These are phyloP conservation scores for Sus scrofa DNA, from an alignment of 2,113 vertebrate genomes.

Conservation along the genomic window T2T-Sscrofa CM000828.6:74032001-74032500, in stretches of 20 bases:
- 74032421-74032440: not conserved
- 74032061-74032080: too few relatives aligned
- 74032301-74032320: too few relatives aligned
- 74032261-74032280: rapidly evolving
- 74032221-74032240: rapidly evolving
- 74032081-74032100: not conserved
- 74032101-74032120: not conserved
- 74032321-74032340: rapidly evolving
- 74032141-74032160: not conserved
- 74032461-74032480: not conserved
- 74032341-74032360: rapidly evolving
- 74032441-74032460: not conserved
- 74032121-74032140: not conserved
- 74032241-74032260: not conserved
- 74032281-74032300: rapidly evolving
- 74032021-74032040: too few relatives aligned
- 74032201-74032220: rapidly evolving
- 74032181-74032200: too few relatives aligned
- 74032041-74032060: too few relatives aligned
- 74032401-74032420: rapidly evolving
- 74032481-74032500: not conserved
- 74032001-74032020: too few relatives aligned
- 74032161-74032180: not conserved
- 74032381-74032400: not conserved
- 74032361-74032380: not conserved